A percentile compares a stretch with the other conserved stretches of the same genome.
Conservation (phyloP, 1,140 invertebrate species). For the Micrasema longulum region DNA sequence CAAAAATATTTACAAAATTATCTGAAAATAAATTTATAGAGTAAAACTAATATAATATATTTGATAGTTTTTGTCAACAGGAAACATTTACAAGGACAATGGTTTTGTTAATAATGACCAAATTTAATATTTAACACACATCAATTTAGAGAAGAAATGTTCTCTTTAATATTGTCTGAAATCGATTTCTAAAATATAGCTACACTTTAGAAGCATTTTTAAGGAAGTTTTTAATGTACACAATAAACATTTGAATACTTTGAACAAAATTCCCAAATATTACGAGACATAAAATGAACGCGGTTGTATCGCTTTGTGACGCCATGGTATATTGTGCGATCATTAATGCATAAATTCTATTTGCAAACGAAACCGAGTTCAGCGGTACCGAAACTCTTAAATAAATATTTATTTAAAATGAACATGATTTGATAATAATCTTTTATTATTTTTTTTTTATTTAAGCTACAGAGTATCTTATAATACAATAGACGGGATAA, state of each 20-base stretch:
- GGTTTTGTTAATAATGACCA: conserved; percentile 1
- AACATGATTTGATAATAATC: conserved; percentile 28
- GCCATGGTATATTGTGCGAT: background rate
- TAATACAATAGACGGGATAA: conserved; percentile 30
- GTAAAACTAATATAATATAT: conserved; percentile 10
- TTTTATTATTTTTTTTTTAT: conserved; percentile 14
- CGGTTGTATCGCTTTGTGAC: too few species aligned
- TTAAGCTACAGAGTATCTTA: conserved; percentile 29
- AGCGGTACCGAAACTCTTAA: background rate
- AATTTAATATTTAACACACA: conserved; percentile 16
- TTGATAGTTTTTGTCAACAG: background rate
- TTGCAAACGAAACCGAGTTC: background rate
- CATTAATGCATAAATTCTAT: too few species aligned
- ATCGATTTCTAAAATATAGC: conserved; percentile 19
- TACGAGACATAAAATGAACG: too few species aligned
- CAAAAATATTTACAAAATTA: conserved; percentile 38
- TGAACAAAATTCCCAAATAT: background rate
- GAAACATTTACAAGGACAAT: conserved; percentile 24
- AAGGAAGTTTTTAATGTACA: background rate
- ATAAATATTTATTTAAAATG: conserved; percentile 3
- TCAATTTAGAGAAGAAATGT: conserved; percentile 15
- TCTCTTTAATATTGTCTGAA: conserved; percentile 27
- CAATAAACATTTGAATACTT: conserved; percentile 4
- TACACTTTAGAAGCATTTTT: conserved; percentile 8
- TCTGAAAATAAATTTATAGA: conserved; percentile 1